Evolutionary conservation across 2,797 vertebrate genomes (phyloP).

Genomic region (Lophius americanus): DNA sequence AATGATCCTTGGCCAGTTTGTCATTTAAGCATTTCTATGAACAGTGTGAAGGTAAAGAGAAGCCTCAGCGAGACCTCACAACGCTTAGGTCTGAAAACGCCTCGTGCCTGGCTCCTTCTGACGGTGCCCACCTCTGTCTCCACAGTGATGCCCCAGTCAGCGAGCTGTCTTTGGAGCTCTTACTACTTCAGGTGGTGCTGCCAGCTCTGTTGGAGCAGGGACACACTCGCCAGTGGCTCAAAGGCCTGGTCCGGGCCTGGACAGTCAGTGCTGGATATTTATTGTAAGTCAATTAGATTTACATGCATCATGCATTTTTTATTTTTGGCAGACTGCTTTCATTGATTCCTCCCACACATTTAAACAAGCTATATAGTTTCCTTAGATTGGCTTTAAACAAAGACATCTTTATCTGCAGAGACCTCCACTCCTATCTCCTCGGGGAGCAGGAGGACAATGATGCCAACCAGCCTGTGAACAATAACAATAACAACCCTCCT

Average conservation of each 20-base stretch:
- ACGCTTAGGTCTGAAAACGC: too few relatives aligned
- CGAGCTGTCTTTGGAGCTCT: constrained; percentile 87
- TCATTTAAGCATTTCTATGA: too few relatives aligned
- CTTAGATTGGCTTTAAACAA: background rate
- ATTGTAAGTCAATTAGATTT: constrained; percentile 84
- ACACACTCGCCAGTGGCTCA: constrained; percentile 96
- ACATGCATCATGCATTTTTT: background rate
- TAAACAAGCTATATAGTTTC: background rate
- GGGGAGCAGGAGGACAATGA: constrained; percentile 98
- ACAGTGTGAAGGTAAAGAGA: too few relatives aligned
- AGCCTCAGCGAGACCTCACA: too few relatives aligned
- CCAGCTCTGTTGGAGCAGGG: constrained; percentile 95
- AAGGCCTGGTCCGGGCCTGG: constrained; percentile 97
- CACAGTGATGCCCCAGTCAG: constrained; percentile 91
- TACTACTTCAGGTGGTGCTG: constrained; percentile 93
- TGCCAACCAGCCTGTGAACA: constrained; percentile 91
- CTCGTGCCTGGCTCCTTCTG: background rate
- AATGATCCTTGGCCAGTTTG: too few relatives aligned
- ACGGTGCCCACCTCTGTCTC: constrained; percentile 67
- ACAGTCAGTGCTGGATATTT: constrained; percentile 96
- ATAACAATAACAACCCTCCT: constrained; percentile 93
- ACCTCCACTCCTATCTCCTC: constrained; percentile 97
- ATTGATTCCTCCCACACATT: background rate
- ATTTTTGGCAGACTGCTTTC: background rate
- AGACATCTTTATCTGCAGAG: constrained; percentile 76